Base-by-base conservation (phyloP, 1,140 invertebrate species). In the Tachypleus tridentatus region DNA sequence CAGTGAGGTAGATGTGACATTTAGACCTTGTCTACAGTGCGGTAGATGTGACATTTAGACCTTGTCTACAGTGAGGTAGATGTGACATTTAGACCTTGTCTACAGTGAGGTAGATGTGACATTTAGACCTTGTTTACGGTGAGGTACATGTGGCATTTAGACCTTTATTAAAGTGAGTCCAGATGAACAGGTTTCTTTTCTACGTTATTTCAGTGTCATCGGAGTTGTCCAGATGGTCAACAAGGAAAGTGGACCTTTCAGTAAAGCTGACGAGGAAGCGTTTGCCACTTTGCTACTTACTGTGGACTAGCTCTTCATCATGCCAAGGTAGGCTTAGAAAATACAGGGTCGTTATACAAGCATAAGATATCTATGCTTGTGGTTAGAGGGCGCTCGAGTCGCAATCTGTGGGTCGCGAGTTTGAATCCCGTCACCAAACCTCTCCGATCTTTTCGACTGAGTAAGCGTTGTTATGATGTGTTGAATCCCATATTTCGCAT, bases 181-280 rank as follows among this genome's bases (percentile, higher is more conserved):
- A 29, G 29, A 29, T 29, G 29, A 29, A 54, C 53, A 54, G 0
- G n/a, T 58, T 47, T 58, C 47, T 54, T 50, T 66, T 54, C 3
- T 47, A 54, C n/a, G 11, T 51, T n/a, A 9, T 50, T 53, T 54
- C 71, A 82, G 80, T 67, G 82, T 89, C 7, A 88, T 89, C 61
- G 89, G 88, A 6, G 88, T 93, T 3, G 86, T 93, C 4, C 89
- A 93, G 77, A 91, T 92, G 88, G 87, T 91, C 0, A 91, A 91
- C 74, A 91, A 91, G 76, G 76, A 82, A 48, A 76, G 79, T 51
- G 85, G 85, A 3, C 74, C 75, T 48, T 91, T 91, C 73, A 87
- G 81, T 9, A 83, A 82, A 71, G 82, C 85, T 61, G 89, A 93
- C 72, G 87, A 91, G 77, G 85, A 86, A 70, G 84, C 86, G 3